Base-by-base conservation (phyloP, 2,113 vertebrate species). In the Pavo muticus region DNA sequence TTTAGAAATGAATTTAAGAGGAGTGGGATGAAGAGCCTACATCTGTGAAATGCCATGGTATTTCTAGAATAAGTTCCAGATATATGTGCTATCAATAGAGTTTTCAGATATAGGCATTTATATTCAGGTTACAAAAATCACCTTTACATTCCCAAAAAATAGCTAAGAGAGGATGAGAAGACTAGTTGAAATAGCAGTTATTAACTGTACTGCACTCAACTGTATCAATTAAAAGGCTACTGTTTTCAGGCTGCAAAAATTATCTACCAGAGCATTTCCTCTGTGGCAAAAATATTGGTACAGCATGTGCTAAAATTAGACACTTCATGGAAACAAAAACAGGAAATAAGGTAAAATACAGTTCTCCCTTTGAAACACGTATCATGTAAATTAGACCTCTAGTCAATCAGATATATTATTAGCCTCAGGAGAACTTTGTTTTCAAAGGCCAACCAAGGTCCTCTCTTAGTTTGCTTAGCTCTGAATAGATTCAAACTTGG, bases 381-480 rank as follows among this genome's bases (percentile, higher is more conserved):
- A 57, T 39, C 29, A 40, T 23, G 20, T 57, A 68, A 75, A 78
- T 84, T 27, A 78, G 8, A 78, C 2, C 12, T 8, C 21, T 18
- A 64, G 70, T 74, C 50, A 89, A 63, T 39, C 57, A 84, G 42
- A 93, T 39, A 72, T 94, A 94, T 84, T 94, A 95, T 88, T 94
- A 75, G 60, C 47, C 71, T 91, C 65, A 21, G 42, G 5, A 86
- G 81, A 88, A 84, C 89, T 95, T 90, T 65, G 79, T 94, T 95
- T 94, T 89, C 86, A 84, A 91, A 95, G 68, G 52, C 47, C 61
- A 93, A 76, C 39, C 10, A 91, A 90, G 24, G 68, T 72, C 30
- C 42, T 82, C 84, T 79, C 77, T 90, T 32, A 77, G 15, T 95
- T 94, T 48, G 32, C 23, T 84, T 95, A 87, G 77, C 40, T 67